These are phyloP conservation scores for Pardalotus punctatus DNA, from an alignment of 2,113 vertebrate genomes.

Conservation along the genomic window DNA sequence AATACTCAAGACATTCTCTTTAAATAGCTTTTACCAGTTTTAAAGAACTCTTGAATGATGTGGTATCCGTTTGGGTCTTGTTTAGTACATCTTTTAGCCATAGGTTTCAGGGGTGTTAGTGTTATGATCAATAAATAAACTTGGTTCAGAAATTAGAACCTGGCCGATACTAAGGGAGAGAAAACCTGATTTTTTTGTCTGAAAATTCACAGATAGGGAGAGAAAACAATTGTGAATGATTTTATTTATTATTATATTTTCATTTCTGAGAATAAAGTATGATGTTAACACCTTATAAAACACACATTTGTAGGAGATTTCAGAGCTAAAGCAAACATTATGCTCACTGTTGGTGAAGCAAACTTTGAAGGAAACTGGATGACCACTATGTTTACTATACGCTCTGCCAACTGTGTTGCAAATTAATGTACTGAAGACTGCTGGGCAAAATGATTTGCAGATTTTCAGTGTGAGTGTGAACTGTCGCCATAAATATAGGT, in stretches of 20 bases:
- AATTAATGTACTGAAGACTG: slow-evolving; percentile 13
- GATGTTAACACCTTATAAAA: background rate
- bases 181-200: background rate
- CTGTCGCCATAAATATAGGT: background rate
- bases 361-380: background rate
- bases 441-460: slow-evolving; percentile 6
- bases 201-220: background rate
- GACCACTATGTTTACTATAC: background rate
- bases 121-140: background rate
- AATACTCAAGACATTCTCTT: background rate
- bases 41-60: background rate
- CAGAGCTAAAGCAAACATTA: background rate
- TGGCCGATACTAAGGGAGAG: background rate
- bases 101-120: background rate
- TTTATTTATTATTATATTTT: background rate
- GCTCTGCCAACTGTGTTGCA: background rate
- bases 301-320: background rate
- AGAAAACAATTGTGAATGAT: background rate
- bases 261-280: background rate
- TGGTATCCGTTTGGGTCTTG: background rate
- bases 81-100: background rate
- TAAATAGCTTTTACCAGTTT: background rate
- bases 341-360: background rate
- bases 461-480: background rate
- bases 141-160: background rate